phyloP scores from a whole-genome alignment of 2,888 invertebrate genomes.

The Cryptocephalus primarius region DNA sequence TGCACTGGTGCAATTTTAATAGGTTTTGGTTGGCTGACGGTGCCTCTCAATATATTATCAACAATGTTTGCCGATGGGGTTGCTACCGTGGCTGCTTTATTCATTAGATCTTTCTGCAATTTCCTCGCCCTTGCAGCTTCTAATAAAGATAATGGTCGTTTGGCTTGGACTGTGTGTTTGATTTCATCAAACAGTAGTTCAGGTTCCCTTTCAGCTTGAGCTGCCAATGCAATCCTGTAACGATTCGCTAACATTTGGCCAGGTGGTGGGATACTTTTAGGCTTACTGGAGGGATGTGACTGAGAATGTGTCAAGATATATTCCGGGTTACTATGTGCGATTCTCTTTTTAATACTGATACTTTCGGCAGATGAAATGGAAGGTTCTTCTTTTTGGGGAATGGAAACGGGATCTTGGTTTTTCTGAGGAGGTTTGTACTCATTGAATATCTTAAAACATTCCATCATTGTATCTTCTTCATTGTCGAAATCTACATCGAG shows the following conservation, averaged over 20 bases:
- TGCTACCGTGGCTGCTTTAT: neutral
- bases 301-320: constrained; percentile 31
- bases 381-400: neutral
- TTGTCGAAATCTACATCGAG: constrained; percentile 32
- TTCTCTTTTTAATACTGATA: constrained; percentile 46
- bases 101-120: constrained; percentile 11
- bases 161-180: constrained; percentile 17
- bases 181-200: constrained; percentile 33
- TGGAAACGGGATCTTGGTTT: constrained; percentile 1
- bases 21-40: constrained; percentile 11
- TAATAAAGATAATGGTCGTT: constrained; percentile 19
- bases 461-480: constrained; percentile 51
- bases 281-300: constrained; percentile 34
- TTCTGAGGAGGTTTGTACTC: constrained; percentile 49
- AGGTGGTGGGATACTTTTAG: constrained; percentile 44
- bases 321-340: constrained; percentile 58
- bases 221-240: constrained; percentile 34
- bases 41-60: constrained; percentile 24
- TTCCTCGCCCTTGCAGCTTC: constrained; percentile 22
- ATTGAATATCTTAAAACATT: constrained; percentile 80
- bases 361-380: constrained; percentile 12
- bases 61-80: constrained; percentile 14
- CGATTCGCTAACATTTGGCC: constrained; percentile 42
- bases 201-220: constrained; percentile 30
- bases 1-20: constrained; percentile 62